Evolutionary conservation across 2,113 vertebrate genomes (phyloP).

Genomic region (Zosterops hypoxanthus): DNA sequence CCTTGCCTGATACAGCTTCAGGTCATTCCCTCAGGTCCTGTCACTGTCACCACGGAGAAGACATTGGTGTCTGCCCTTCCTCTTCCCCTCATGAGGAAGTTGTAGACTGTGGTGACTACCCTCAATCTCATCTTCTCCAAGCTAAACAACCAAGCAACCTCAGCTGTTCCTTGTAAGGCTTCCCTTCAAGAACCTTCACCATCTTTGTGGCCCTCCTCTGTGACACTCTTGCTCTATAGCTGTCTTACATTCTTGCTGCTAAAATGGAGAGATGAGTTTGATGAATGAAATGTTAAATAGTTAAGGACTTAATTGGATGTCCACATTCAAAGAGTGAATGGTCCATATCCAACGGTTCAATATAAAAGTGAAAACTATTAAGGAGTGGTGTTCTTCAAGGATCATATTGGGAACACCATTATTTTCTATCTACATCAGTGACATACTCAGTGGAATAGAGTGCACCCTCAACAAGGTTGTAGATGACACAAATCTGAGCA

Average conservation of each 20-base stretch:
- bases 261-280: neutral
- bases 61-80: neutral
- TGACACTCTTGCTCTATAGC: neutral
- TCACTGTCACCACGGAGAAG: neutral
- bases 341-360: neutral
- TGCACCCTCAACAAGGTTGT: neutral
- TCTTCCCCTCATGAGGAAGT: neutral
- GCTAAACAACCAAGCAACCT: neutral
- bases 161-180: neutral
- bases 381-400: fast-evolving
- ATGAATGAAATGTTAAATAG: neutral
- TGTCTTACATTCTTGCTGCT: neutral
- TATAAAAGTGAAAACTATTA: neutral
- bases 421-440: neutral
- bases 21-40: neutral
- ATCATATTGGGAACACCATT: neutral
- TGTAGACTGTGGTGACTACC: neutral
- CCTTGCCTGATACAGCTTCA: neutral
- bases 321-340: neutral
- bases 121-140: neutral
- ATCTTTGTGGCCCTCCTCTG: neutral
- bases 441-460: neutral
- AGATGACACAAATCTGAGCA: neutral
- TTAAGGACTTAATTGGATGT: neutral
- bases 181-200: neutral